These are phyloP conservation scores for Myotis brandtii DNA, from an alignment of 2,113 vertebrate species.

Conservation along the genomic window DNA sequence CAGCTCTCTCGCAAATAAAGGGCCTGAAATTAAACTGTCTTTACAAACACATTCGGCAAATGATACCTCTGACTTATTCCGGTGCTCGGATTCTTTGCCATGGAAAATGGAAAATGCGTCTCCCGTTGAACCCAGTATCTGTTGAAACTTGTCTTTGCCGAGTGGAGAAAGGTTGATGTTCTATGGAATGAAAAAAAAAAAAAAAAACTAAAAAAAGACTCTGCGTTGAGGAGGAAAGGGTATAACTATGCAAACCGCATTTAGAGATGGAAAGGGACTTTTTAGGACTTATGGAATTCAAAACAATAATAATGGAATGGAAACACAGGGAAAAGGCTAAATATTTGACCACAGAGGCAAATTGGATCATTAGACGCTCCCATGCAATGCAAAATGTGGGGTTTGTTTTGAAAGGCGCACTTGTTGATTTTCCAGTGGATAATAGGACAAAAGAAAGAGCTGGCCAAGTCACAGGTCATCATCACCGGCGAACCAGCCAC, in stretches of 20 bases:
- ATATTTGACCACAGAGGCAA: slow-evolving; percentile 53
- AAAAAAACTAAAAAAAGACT: neutral
- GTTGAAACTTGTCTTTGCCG: slow-evolving; percentile 77
- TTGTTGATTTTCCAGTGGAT: neutral
- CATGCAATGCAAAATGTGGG: slow-evolving; percentile 33
- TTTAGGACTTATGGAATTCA: slow-evolving; percentile 72
- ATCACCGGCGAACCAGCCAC: neutral
- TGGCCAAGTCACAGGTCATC: neutral
- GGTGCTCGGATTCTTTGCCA: slow-evolving; percentile 70
- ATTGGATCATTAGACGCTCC: slow-evolving; percentile 40
- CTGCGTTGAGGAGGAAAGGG: neutral
- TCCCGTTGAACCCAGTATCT: slow-evolving; percentile 46
- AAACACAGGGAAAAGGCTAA: slow-evolving; percentile 58
- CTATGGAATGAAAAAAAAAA: neutral
- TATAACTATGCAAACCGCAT: slow-evolving; percentile 69
- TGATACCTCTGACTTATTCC: slow-evolving; percentile 68
- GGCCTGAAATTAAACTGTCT: slow-evolving; percentile 71
- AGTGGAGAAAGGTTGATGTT: slow-evolving; percentile 32
- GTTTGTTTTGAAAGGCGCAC: neutral
- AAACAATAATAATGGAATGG: slow-evolving; percentile 70
- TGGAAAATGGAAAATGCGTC: slow-evolving; percentile 79
- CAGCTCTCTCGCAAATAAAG: slow-evolving; percentile 64
- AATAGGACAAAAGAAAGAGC: neutral
- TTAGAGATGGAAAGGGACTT: slow-evolving; percentile 50
- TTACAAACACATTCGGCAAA: slow-evolving; percentile 58